Conservation (phyloP, 2,113 vertebrate genomes). For the Rattus norvegicus region GRCr8 NC_086019.1:235639001-235639500, state of each 20-base stretch:
- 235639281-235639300: not conserved
- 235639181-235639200: not conserved
- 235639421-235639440: not conserved
- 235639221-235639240: not conserved
- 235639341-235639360: not conserved
- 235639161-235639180: not conserved
- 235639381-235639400: not conserved
- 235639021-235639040: not conserved
- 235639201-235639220: not conserved
- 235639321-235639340: not conserved
- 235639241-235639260: not conserved
- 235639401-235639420: not conserved
- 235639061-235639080: not conserved
- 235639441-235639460: not conserved
- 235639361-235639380: not conserved
- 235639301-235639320: not conserved
- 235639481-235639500: rapidly evolving
- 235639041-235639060: not conserved
- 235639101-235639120: not conserved
- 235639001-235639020: not conserved
- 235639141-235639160: not conserved
- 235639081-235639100: not conserved
- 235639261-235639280: not conserved
- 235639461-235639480: not conserved
- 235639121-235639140: not conserved